phyloP scores from a whole-genome alignment of 2,888 invertebrate genomes.

The Parasteatoda lunata region DNA sequence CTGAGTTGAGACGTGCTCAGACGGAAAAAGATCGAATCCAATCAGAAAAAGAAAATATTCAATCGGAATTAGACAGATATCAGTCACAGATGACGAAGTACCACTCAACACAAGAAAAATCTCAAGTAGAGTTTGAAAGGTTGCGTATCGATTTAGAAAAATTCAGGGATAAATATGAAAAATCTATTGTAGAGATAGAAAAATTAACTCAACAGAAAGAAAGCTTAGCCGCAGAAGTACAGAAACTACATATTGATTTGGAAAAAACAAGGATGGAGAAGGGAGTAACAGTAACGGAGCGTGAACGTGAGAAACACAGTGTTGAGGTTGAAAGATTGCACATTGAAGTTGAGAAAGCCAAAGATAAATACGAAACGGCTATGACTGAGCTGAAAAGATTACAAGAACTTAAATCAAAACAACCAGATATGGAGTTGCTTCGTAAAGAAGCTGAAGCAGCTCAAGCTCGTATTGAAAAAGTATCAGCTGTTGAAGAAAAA shows the following conservation, averaged over 20 bases:
- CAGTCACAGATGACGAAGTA: constrained; percentile 84
- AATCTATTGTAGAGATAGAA: constrained; percentile 65
- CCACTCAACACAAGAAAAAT: constrained; percentile 77
- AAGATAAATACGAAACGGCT: constrained; percentile 70
- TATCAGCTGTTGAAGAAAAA: constrained; percentile 73
- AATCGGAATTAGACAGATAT: constrained; percentile 85
- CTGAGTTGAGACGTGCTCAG: constrained; percentile 77
- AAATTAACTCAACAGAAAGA: constrained; percentile 65
- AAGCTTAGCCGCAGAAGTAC: constrained; percentile 44
- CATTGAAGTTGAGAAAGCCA: constrained; percentile 70
- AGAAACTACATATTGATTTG: constrained; percentile 60
- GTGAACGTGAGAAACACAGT: constrained; percentile 66
- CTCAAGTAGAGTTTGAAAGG: constrained; percentile 70
- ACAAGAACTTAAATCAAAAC: constrained; percentile 67
- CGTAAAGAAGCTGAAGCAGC: constrained; percentile 70
- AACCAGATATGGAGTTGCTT: constrained; percentile 76
- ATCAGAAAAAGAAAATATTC: constrained; percentile 83
- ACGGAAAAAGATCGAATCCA: constrained; percentile 83
- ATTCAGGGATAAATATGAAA: constrained; percentile 68
- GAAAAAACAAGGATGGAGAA: constrained; percentile 60
- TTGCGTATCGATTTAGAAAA: constrained; percentile 70
- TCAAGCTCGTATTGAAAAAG: constrained; percentile 86
- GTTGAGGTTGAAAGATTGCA: constrained; percentile 68
- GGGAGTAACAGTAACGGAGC: constrained; percentile 54
- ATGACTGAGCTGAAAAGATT: constrained; percentile 68